Conservation (phyloP, 2,797 vertebrate genomes). For the Sciurus carolinensis region DNA sequence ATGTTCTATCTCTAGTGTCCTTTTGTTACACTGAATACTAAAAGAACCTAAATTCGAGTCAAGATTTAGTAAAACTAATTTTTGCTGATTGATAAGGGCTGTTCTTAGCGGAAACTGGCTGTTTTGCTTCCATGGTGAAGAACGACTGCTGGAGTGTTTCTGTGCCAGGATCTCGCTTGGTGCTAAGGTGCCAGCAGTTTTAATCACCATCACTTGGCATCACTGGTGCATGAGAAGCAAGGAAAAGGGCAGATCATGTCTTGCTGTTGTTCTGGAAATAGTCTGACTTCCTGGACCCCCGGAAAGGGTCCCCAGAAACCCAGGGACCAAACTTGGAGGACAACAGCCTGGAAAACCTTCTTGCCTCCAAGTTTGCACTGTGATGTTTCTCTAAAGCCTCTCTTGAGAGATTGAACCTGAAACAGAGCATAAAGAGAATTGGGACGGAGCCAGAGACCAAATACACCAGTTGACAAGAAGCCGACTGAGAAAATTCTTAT, state of each 20-base stretch:
- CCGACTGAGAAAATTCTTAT: background rate
- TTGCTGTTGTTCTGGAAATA: background rate
- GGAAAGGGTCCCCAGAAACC: background rate
- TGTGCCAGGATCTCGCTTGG: background rate
- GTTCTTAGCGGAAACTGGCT: background rate
- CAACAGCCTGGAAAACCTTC: background rate
- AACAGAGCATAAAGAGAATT: background rate
- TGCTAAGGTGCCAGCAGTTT: background rate
- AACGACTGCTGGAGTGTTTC: background rate
- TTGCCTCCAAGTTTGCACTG: background rate
- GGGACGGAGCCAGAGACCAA: background rate
- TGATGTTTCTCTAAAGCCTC: background rate
- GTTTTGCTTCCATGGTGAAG: background rate
- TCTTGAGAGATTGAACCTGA: background rate
- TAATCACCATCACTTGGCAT: background rate
- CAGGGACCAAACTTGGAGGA: background rate
- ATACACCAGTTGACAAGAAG: accelerated
- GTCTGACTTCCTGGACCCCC: background rate
- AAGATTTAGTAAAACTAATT: background rate
- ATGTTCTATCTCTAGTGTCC: background rate
- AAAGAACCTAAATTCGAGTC: background rate
- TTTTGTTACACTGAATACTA: background rate
- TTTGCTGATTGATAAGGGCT: background rate
- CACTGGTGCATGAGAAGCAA: background rate
- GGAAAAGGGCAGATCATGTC: background rate